Percentiles rank a stretch among this genome's conserved stretches.
Conservation (phyloP, 2,797 vertebrate species). For the Loris lydekkerianus region DNA sequence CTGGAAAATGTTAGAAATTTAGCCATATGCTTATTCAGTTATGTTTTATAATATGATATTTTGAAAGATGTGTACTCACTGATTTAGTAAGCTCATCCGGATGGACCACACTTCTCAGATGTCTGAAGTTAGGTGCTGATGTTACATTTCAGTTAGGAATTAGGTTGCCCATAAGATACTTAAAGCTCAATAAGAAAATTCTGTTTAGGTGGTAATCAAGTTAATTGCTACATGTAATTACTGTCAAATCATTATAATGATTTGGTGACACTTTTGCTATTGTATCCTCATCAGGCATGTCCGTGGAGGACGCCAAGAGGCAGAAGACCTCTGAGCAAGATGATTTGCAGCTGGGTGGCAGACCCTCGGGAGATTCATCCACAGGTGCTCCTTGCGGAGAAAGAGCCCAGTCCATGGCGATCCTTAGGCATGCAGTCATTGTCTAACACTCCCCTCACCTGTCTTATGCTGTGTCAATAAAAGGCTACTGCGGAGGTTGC, state of each 20-base stretch:
- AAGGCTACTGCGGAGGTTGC: too few species aligned
- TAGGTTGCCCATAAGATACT: not conserved
- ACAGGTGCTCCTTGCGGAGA: too few species aligned
- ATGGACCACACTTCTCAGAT: not conserved
- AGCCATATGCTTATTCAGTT: not conserved
- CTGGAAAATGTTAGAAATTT: not conserved
- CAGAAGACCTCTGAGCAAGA: too few species aligned
- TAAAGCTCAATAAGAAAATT: conserved; percentile 57
- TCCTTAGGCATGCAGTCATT: too few species aligned
- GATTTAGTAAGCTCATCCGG: not conserved
- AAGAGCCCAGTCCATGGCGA: too few species aligned
- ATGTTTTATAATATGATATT: not conserved
- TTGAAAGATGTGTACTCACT: not conserved
- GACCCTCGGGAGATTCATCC: too few species aligned
- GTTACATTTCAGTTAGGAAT: conserved; percentile 34
- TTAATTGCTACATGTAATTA: conserved; percentile 73
- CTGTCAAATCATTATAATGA: conserved; percentile 72
- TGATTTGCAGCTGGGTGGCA: too few species aligned
- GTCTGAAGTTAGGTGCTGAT: not conserved
- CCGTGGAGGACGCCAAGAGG: not conserved
- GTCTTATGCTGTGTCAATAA: too few species aligned
- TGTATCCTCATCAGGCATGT: conserved; percentile 82
- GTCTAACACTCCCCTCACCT: too few species aligned
- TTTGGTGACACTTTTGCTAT: conserved; percentile 75
- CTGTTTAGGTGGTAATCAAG: conserved; percentile 48